Base-by-base conservation (phyloP, 2,888 invertebrate genomes). In the Stenoptilia bipunctidactyla region DNA sequence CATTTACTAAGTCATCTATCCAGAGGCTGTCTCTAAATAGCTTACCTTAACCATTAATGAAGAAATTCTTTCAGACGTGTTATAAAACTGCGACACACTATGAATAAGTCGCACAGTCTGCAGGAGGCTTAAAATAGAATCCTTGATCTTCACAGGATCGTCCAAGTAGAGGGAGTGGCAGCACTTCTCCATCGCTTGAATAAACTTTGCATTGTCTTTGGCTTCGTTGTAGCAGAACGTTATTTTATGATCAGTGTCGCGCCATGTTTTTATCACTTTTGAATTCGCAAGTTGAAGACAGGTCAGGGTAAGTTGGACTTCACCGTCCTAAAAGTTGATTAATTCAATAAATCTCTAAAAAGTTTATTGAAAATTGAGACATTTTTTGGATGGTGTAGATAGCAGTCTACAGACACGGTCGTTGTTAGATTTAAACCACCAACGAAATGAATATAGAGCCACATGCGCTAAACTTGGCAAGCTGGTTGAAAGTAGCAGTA, bases 181-280 rank as follows among this genome's bases (percentile, higher is more conserved):
- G 61, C 96, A 96, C 53, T 94, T 93, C 66, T 97, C 97, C 86
- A 97, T 89, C 0, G 96, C 93, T 47, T 82, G 80, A 42, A 97
- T 94, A 56, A 95, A 97, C 63, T 96, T 97, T 0, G 97, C 96
- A 61, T 97, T 98, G 66, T 97, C 97, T 52, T 94, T 92, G 0
- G 97, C 96, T 66, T 98, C 97, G 60, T 96, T 97, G 66, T 95
- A 96, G 59, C 96, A 96, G 63, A 94, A 95, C 0, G 94, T 96
- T 15, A 97, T 94, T 64, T 95, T 94, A 43, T 92, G 90, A 62
- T 97, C 97, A 0, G 93, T 90, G 36, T 92, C 92, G 13, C 88
- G 88, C 96, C 96, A 96, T 2, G 89, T 83, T 46, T 90, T 91
- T 43, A 94, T 85, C n/a, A 92, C 79, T 59, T 92, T 92, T 0